Base-by-base conservation (phyloP, 2,888 invertebrate genomes). In the Peribatodes rhomboidaria region DNA sequence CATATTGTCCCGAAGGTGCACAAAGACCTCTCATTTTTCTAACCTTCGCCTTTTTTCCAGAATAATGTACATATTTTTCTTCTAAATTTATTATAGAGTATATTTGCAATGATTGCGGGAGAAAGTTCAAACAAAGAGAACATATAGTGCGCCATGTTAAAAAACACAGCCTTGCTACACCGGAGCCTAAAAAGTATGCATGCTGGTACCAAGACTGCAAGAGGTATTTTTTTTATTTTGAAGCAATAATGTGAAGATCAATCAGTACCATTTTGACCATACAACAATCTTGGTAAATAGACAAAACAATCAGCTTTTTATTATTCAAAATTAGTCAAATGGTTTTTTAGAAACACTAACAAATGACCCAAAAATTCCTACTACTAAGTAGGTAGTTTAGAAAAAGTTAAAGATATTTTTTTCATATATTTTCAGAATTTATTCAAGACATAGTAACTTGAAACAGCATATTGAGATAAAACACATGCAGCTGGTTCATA, bases 381-480 rank as follows among this genome's bases (percentile, higher is more conserved):
- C n/a, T n/a, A n/a, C n/a, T n/a, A n/a, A n/a, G n/a, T n/a, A n/a
- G n/a, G n/a, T n/a, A n/a, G n/a, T 37, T 42, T n/a, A 46, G 13
- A 33, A 14, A 44, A 20, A 46, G n/a, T 22, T 7, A 11, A 27
- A 8, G 9, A 11, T 22, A 3, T 14, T n/a, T 18, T 20, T 20
- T 35, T 61, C 65, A 42, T 59, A 27, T 56, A n/a, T 14, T 88
- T 84, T 37, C 84, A 92, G 94, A 52, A 80, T 82, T 60, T 95
- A 95, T 78, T 84, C 88, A 6, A 93, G 92, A 66, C 93, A 93
- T 69, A 90, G 88, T 44, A 95, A 95, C 85, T 85, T 95, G 18
- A 89, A 86, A 1, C 89, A 92, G 59, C 95, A 95, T 70, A 87
- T 95, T 61, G 72, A 86, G 60, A 83, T 84, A 1, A 90, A 86